These are phyloP conservation scores for Tolypeutes matacus DNA, from an alignment of 2,797 vertebrate species.

Conservation along the genomic window DNA sequence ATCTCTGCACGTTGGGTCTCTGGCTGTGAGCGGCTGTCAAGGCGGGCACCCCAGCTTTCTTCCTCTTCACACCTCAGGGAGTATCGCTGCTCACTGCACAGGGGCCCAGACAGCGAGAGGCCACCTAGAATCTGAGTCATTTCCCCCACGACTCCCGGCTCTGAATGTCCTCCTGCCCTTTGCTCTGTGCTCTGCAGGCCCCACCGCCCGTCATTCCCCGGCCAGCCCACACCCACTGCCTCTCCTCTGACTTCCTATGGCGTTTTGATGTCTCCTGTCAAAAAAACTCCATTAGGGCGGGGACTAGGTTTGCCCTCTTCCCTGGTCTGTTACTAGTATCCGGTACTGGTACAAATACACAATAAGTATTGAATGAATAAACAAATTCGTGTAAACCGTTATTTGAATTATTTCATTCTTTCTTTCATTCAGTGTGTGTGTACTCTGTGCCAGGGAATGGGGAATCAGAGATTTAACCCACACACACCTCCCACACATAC, in stretches of 20 bases:
- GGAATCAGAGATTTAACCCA: not conserved
- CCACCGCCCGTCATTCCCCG: fast-evolving
- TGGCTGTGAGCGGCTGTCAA: not conserved
- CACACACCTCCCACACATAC: not conserved
- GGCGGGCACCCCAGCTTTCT: not conserved
- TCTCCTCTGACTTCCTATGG: not conserved
- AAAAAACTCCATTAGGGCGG: not conserved
- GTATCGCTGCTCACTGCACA: not conserved
- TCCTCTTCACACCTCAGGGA: not conserved
- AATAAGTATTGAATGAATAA: not conserved
- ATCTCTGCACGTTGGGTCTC: not conserved
- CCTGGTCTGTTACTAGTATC: not conserved
- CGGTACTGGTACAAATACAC: not conserved
- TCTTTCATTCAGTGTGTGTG: not conserved
- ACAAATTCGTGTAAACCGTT: not conserved
- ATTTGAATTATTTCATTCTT: constrained; percentile 23
- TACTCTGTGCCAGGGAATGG: not conserved
- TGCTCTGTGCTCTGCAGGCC: not conserved
- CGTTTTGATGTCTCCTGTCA: not conserved
- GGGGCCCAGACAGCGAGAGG: not conserved
- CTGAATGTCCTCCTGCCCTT: not conserved
- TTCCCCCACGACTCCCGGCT: not conserved
- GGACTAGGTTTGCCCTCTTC: not conserved
- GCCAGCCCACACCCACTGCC: not conserved
- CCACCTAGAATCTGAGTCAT: not conserved